Base-by-base conservation (phyloP, 2,888 invertebrate species). In the Oegoconia quadripuncta region DNA sequence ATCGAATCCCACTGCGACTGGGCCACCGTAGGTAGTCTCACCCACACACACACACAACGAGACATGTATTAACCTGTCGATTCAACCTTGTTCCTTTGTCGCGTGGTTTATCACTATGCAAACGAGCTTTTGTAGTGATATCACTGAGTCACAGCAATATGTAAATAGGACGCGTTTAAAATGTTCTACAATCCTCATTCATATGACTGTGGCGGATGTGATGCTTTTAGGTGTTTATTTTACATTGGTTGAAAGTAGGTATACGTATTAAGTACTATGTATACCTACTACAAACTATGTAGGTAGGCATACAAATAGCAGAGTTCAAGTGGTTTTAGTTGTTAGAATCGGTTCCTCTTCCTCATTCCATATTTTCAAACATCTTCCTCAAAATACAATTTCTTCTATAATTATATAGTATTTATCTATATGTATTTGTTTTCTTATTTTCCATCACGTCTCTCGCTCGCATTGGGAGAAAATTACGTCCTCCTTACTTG, bases 11-110 rank as follows among this genome's bases (percentile, higher is more conserved):
- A 3, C n/a, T 11, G 11, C 20, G 2, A 39, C 18, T 26, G 29
- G 40, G 27, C 6, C 27, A 27, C 5, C 11, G 4, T 27, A 27
- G 12, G 3, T 12, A 27, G 3, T 4, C 14, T 12, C 14, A 64
- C 64, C 33, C 67, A 72, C 68, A 70, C 64, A 56, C 8, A 28
- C 43, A 39, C 39, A 43, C 34, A 15, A 33, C 41, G 47, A 64
- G 65, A 80, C 81, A 63, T 74, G 82, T 80, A 73, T 64, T 64
- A 77, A 82, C 82, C 72, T 80, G 82, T 81, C 80, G 74, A 74
- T 75, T 65, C 73, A 70, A 71, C 64, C 70, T 66, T 64, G 70
- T 72, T 70, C 69, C 72, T 72, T 78, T 77, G 79, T 77, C 67
- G 64, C 50, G 47, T 55, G 64, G 64, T 69, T 74, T 78, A 79